Conservation (phyloP, 2,888 invertebrate species). For the Abscondita cerata region DNA sequence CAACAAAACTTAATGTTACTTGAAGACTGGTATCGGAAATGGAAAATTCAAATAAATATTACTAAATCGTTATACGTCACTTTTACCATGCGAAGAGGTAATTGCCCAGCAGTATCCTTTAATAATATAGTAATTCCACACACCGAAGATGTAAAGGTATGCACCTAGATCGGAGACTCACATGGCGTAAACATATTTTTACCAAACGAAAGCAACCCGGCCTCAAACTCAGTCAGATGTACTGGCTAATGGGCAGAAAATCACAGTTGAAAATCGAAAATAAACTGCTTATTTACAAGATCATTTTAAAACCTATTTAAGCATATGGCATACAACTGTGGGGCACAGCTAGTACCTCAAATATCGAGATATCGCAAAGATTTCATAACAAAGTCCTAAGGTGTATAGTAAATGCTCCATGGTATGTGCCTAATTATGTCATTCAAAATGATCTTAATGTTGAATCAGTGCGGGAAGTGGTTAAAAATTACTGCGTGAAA, state of each 20-base stretch:
- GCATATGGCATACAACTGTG: neutral
- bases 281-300: neutral
- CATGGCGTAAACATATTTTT: neutral
- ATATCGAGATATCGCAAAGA: too few species aligned
- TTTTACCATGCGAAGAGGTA: neutral
- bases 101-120: neutral
- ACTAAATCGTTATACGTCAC: neutral
- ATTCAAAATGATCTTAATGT: too few species aligned
- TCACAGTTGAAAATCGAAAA: neutral
- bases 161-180: neutral
- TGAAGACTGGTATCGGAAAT: too few species aligned
- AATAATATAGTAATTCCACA: neutral
- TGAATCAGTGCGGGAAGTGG: too few species aligned
- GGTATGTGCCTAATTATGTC: too few species aligned
- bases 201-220: slow-evolving; percentile 21
- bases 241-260: slow-evolving; percentile 13
- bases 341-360: neutral
- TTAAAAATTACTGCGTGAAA: too few species aligned
- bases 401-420: too few species aligned
- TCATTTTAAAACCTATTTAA: neutral
- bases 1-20: neutral
- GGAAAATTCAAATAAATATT: too few species aligned
- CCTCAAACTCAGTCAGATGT: slow-evolving; percentile 11
- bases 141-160: neutral
- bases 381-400: too few species aligned